These are phyloP conservation scores for Drosophila macrospina DNA, from an alignment of 2,888 invertebrate genomes.

Conservation along the genomic window DNA sequence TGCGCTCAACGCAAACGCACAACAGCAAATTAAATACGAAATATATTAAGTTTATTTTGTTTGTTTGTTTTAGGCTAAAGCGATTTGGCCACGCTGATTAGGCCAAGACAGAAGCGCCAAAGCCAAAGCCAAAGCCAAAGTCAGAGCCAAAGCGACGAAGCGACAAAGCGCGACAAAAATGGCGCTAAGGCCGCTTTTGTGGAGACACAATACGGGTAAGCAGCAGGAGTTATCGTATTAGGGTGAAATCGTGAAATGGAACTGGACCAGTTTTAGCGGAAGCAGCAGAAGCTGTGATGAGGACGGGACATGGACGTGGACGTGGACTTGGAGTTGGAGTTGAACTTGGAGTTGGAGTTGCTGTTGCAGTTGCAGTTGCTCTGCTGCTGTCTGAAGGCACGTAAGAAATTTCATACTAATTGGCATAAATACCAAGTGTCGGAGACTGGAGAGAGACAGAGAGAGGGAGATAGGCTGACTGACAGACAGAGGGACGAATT, in stretches of 20 bases:
- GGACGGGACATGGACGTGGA: conserved; percentile 30
- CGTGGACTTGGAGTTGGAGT: conserved; percentile 19
- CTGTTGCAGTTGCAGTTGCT: conserved; percentile 27
- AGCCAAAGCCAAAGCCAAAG: conserved; percentile 6
- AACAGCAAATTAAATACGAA: conserved; percentile 71
- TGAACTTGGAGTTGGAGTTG: conserved; percentile 23
- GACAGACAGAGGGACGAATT: conserved; percentile 63
- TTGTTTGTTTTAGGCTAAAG: conserved; percentile 22
- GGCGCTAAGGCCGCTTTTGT: conserved; percentile 74
- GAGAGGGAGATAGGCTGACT: conserved; percentile 42
- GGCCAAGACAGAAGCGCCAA: conserved; percentile 56
- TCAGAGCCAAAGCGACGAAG: conserved; percentile 49
- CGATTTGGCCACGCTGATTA: conserved; percentile 68
- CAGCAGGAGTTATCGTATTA: conserved; percentile 65
- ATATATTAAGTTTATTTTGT: conserved; percentile 23
- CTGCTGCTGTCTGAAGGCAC: conserved; percentile 72
- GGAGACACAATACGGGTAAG: conserved; percentile 42
- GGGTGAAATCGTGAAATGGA: conserved; percentile 77
- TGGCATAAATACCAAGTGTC: conserved; percentile 85
- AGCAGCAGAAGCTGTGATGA: conserved; percentile 65
- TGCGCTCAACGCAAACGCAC: conserved; percentile 34
- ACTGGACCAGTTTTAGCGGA: conserved; percentile 84
- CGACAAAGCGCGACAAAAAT: conserved; percentile 74
- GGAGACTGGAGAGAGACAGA: conserved; percentile 58
- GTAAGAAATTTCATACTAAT: conserved; percentile 85